Percentiles rank a stretch among this genome's conserved stretches.
Conservation (phyloP, 2,113 vertebrate species). For the Anseranas semipalmata region DNA sequence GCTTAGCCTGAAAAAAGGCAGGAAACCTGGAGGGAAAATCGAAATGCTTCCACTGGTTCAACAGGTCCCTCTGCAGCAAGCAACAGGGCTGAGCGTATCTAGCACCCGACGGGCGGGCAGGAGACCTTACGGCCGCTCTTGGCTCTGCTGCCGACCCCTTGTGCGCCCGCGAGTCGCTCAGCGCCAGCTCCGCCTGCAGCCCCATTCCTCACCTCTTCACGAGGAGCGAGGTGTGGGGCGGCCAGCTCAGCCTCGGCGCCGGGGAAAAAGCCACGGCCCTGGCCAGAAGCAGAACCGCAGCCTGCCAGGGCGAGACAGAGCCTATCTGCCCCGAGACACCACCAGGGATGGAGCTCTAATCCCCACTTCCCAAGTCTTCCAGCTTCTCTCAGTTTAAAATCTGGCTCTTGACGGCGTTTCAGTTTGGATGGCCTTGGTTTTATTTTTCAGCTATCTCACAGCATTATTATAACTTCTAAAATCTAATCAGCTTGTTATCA, state of each 20-base stretch:
- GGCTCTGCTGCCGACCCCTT: background rate
- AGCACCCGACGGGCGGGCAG: background rate
- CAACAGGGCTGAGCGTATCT: fast-evolving
- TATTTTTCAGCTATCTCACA: background rate
- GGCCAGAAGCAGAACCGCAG: background rate
- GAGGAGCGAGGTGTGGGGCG: background rate
- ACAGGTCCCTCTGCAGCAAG: background rate
- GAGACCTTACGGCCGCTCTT: background rate
- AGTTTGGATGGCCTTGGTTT: background rate
- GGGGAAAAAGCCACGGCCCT: background rate
- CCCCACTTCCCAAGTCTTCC: background rate
- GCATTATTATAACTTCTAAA: background rate
- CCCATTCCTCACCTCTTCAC: background rate
- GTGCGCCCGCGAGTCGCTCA: background rate
- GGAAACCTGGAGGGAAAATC: background rate
- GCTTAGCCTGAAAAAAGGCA: background rate
- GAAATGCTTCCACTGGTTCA: background rate
- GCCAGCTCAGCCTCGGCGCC: background rate
- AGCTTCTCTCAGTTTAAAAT: background rate
- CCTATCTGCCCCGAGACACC: background rate
- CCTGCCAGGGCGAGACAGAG: background rate
- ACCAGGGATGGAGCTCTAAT: background rate
- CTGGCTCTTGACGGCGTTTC: background rate
- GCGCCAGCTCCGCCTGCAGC: background rate
- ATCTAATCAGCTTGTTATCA: background rate